phyloP scores from a whole-genome alignment of 2,888 invertebrate genomes.

The Ophonus ardosiacus region DNA sequence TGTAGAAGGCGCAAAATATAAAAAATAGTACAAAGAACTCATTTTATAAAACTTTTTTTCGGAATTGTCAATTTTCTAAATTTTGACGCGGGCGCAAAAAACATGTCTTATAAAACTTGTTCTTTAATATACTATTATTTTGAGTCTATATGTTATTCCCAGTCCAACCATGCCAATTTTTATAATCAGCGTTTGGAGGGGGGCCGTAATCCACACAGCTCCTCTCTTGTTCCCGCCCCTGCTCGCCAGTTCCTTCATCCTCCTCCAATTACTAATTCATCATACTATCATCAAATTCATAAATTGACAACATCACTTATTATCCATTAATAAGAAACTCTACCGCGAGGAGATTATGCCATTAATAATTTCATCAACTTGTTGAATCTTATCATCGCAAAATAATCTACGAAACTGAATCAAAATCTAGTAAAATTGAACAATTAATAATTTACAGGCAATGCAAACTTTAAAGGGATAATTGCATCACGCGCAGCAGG shows the following conservation, averaged over 20 bases:
- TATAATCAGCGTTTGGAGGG: too few species aligned
- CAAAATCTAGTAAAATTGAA: not conserved
- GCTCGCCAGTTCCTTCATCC: not conserved
- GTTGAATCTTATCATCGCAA: constrained; percentile 13
- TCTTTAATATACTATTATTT: too few species aligned
- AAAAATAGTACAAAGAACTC: too few species aligned
- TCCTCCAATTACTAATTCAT: not conserved
- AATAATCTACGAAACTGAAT: constrained; percentile 20
- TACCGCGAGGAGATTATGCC: not conserved
- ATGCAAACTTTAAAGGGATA: constrained; percentile 13
- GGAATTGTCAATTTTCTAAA: too few species aligned
- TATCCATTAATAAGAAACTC: constrained; percentile 14
- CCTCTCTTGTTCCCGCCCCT: too few species aligned
- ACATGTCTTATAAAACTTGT: too few species aligned
- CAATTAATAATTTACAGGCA: constrained; percentile 10
- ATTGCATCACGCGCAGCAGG: constrained; percentile 4
- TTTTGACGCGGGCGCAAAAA: too few species aligned
- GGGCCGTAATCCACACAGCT: too few species aligned
- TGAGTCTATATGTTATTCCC: too few species aligned
- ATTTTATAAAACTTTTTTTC: too few species aligned
- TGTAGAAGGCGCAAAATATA: too few species aligned
- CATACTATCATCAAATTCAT: constrained; percentile 13
- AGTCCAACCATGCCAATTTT: too few species aligned
- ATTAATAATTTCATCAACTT: constrained; percentile 32
- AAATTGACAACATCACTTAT: not conserved